phyloP scores from a whole-genome alignment of 2,113 vertebrate species.

The Balaenoptera acutorostrata region DNA sequence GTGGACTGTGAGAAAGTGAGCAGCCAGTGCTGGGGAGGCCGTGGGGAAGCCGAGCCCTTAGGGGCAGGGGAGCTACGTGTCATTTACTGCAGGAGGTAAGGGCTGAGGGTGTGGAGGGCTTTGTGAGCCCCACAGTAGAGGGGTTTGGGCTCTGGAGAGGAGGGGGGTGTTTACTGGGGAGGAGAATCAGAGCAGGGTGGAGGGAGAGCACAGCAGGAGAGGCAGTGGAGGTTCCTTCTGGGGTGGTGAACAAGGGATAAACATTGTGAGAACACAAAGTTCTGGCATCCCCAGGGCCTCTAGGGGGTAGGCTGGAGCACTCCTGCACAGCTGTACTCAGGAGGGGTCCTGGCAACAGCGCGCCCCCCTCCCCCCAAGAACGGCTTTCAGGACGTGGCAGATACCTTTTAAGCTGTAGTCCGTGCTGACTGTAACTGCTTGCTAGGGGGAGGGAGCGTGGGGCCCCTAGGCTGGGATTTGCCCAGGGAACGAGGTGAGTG shows the following conservation, averaged over 20 bases:
- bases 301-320: background rate
- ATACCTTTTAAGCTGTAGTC: background rate
- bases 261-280: background rate
- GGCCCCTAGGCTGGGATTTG: background rate
- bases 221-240: background rate
- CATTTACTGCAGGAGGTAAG: background rate
- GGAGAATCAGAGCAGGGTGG: background rate
- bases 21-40: background rate
- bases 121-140: background rate
- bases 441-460: fast-evolving
- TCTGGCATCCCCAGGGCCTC: background rate
- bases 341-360: background rate
- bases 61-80: background rate
- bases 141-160: background rate
- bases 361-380: fast-evolving
- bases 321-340: background rate
- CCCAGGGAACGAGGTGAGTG: background rate
- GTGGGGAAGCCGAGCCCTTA: background rate
- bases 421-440: background rate
- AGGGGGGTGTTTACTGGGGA: background rate
- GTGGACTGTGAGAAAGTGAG: background rate
- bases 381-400: background rate
- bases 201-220: background rate
- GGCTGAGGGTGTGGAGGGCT: background rate
- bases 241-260: background rate